Percentiles rank a stretch among this genome's conserved stretches.
phyloP scores from a whole-genome alignment of 2,888 invertebrate genomes.

The Stenichneumon culpator region DNA sequence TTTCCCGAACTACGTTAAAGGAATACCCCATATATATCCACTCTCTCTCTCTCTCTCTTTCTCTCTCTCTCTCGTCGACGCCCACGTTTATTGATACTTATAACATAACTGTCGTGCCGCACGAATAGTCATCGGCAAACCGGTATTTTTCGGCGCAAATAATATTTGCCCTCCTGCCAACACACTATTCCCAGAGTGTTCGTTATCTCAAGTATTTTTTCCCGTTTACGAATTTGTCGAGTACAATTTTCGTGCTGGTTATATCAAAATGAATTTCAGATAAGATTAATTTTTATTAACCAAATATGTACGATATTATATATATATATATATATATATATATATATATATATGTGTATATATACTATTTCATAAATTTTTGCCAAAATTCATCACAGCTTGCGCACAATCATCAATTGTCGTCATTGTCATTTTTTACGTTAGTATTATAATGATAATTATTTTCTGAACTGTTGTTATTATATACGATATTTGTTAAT shows the following conservation, averaged over 20 bases:
- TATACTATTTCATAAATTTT: neutral
- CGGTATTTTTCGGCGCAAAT: neutral
- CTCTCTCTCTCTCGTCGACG: neutral
- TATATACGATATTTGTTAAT: neutral
- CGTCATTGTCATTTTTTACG: neutral
- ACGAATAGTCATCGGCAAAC: neutral
- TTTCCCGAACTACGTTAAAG: neutral
- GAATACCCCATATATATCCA: neutral
- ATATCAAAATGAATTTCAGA: too few species aligned
- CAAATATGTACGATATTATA: neutral
- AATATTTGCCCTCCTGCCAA: neutral
- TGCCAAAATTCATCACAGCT: neutral
- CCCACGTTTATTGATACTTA: constrained; percentile 12
- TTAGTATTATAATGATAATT: constrained; percentile 4
- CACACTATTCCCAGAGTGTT: neutral
- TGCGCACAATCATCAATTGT: neutral
- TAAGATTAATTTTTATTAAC: too few species aligned
- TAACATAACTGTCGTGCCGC: constrained; percentile 12
- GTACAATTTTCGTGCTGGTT: neutral
- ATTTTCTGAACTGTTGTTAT: neutral
- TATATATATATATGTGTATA: too few species aligned
- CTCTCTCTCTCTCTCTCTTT: neutral
- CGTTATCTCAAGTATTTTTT: neutral
- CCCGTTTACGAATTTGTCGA: neutral
- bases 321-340: neutral